Evolutionary conservation across 2,113 vertebrate species (phyloP), one percentile per base, ranked within the genome.

Genomic region (Alectura lathami): DNA sequence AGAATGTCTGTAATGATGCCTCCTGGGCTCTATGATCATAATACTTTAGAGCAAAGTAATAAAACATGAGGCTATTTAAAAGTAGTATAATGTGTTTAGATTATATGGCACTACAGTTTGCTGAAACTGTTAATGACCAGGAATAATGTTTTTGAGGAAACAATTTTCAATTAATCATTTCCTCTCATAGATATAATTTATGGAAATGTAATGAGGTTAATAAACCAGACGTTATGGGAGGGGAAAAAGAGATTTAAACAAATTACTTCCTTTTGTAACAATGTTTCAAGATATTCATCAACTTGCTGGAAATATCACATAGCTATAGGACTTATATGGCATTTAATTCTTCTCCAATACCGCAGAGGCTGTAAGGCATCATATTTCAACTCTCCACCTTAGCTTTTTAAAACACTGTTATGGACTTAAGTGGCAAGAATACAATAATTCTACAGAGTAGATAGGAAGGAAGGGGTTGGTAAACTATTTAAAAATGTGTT

Each of bases 191-290:
- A 90, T 86, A 96, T 97, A 98, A 98, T 98, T 98, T 98, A 98
- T 98, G 96, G 95, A 97, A 98, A 97, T 97, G 95, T 97, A 97
- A 97, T 87, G 91, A 98, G 96, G 85, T 94, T 97, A 97, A 97
- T 97, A 98, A 98, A 96, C 74, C 81, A 96, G 93, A 95, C 92
- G 93, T 95, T 94, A 96, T 91, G 79, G 96, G 88, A 96, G 93
- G 95, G 95, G 85, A 90, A 97, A 97, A 89, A 97, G 96, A 97
- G 97, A 97, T 94, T 97, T 96, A 97, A 97, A 97, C 97, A 97
- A 98, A 98, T 98, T 97, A 96, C 97, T 98, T 98, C 97, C 97
- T 98, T 97, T 97, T 97, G 95, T 97, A 98, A 97, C 91, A 97
- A 95, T 83, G 94, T 96, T 97, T 97, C 96, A 96, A 96, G 96